A percentile compares a stretch with the other conserved stretches of the same genome.
phyloP scores from a whole-genome alignment of 2,113 vertebrate species.

The Potamarius usumacintae region DNA sequence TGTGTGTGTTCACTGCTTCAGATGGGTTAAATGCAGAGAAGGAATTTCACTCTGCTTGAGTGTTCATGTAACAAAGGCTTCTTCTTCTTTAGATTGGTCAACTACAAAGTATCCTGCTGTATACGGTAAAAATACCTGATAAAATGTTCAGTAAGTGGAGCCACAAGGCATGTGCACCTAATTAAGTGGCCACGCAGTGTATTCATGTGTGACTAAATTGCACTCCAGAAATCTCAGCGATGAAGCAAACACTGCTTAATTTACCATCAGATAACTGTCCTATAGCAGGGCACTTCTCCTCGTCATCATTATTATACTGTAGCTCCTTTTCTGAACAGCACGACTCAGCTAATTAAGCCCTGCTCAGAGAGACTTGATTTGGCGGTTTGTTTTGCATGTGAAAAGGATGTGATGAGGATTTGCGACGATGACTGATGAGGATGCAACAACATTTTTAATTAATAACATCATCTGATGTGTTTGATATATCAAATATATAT shows the following conservation, averaged over 20 bases:
- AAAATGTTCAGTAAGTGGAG: neutral
- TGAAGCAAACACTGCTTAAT: slow-evolving; percentile 24
- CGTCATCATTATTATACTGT: slow-evolving; percentile 30
- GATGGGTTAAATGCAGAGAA: too few species aligned
- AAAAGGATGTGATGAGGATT: slow-evolving; percentile 11
- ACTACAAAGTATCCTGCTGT: neutral
- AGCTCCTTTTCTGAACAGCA: slow-evolving; percentile 22
- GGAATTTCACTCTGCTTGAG: too few species aligned
- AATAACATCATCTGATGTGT: slow-evolving; percentile 16
- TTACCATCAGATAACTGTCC: neutral
- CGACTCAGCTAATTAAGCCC: slow-evolving; percentile 29
- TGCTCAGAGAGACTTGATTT: neutral
- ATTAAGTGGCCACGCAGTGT: neutral
- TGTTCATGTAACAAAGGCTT: too few species aligned
- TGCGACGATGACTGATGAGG: neutral
- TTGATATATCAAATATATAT: neutral
- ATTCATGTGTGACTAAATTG: neutral
- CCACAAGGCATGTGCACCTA: neutral
- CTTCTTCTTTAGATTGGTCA: neutral
- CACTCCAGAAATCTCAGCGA: slow-evolving; percentile 27
- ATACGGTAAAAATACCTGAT: neutral
- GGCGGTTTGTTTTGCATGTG: slow-evolving; percentile 15
- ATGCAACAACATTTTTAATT: slow-evolving; percentile 30
- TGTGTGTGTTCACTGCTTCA: too few species aligned
- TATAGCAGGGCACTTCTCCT: slow-evolving; percentile 23